phyloP scores from a whole-genome alignment of 2,797 vertebrate species.

The Spinus pinus region DNA sequence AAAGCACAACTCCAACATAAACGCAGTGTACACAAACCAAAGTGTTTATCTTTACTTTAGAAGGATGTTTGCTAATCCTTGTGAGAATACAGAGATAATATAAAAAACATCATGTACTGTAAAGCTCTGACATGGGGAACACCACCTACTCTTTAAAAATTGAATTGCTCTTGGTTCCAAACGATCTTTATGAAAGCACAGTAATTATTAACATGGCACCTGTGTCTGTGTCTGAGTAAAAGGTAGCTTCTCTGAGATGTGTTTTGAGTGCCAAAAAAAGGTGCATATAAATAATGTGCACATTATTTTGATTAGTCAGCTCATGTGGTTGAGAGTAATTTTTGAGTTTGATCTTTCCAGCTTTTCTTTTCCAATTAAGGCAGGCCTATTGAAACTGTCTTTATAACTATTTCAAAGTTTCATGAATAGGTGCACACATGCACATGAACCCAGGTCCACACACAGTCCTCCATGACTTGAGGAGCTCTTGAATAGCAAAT shows the following conservation, averaged over 20 bases:
- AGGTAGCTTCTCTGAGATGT: not conserved
- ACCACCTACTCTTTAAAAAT: not conserved
- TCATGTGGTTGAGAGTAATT: not conserved
- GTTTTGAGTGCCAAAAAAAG: not conserved
- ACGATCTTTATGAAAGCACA: not conserved
- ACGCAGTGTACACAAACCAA: not conserved
- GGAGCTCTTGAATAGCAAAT: not conserved
- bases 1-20: not conserved
- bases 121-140: not conserved
- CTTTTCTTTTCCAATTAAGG: slow-evolving; percentile 15
- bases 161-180: not conserved
- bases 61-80: not conserved
- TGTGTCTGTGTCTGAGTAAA: not conserved
- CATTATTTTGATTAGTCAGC: slow-evolving; percentile 21
- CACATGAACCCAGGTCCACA: not conserved
- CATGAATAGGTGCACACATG: not conserved
- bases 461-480: not conserved
- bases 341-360: not conserved
- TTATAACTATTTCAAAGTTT: not conserved
- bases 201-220: not conserved
- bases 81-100: not conserved
- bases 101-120: not conserved
- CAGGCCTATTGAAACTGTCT: not conserved
- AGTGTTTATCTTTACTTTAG: slow-evolving; percentile 7
- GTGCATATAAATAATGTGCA: not conserved